Percentiles rank a stretch among this genome's conserved stretches.
Conservation (phyloP, 2,113 vertebrate species). For the Holacanthus passer region DNA sequence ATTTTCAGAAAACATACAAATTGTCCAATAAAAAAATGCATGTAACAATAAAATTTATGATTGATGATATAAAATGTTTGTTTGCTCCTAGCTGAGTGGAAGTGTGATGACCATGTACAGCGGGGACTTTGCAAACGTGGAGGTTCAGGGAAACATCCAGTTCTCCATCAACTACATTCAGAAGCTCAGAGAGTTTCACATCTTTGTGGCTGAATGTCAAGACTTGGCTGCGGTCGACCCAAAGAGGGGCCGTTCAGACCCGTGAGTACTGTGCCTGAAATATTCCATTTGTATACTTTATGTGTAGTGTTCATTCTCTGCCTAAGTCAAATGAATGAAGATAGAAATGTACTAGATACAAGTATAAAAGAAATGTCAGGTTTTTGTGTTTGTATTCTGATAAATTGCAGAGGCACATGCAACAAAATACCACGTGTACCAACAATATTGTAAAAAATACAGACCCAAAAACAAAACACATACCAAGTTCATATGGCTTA, state of each 20-base stretch:
- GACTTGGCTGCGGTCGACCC: constrained; percentile 91
- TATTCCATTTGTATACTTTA: too few relatives aligned
- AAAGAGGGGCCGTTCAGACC: constrained; percentile 93
- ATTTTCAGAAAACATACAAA: constrained; percentile 5
- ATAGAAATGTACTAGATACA: too few relatives aligned
- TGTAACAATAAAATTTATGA: not conserved
- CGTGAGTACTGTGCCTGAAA: constrained; percentile 85
- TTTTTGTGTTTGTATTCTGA: not conserved
- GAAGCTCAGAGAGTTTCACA: constrained; percentile 90
- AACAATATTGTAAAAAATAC: not conserved
- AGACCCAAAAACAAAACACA: not conserved
- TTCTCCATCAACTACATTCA: constrained; percentile 95
- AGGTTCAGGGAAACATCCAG: constrained; percentile 93
- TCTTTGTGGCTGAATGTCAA: constrained; percentile 92
- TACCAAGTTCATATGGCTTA: too few relatives aligned
- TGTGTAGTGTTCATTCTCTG: too few relatives aligned
- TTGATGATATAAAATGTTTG: not conserved
- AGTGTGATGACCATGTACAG: constrained; percentile 94
- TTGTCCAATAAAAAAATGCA: not conserved
- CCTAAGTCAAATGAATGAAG: too few relatives aligned
- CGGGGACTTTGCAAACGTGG: constrained; percentile 90
- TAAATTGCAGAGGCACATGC: not conserved
- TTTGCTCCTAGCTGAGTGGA: constrained; percentile 87
- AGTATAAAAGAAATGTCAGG: not conserved
- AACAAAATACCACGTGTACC: not conserved